A percentile compares a stretch with the other conserved stretches of the same genome.
phyloP scores from a whole-genome alignment of 1,140 invertebrate genomes.

The Drosophila kepulauana region DNA sequence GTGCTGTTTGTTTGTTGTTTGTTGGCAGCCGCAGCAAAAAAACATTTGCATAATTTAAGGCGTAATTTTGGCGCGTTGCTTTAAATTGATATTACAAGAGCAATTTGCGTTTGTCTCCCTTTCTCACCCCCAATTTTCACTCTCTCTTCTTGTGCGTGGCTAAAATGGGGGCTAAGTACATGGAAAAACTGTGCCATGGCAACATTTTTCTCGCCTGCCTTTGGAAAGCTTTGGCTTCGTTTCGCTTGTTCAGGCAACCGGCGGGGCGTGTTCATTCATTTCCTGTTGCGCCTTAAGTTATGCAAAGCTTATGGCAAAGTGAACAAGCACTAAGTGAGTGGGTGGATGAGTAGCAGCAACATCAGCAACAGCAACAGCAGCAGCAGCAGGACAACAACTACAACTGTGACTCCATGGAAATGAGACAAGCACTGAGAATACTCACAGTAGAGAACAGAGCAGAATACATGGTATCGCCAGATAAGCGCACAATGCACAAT shows the following conservation, averaged over 20 bases:
- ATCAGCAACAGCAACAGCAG: conserved; percentile 2
- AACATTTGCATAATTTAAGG: conserved; percentile 72
- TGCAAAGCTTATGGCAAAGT: conserved; percentile 76
- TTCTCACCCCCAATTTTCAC: neutral
- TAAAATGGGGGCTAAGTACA: conserved; percentile 50
- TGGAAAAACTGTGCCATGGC: conserved; percentile 70
- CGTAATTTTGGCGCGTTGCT: conserved; percentile 65
- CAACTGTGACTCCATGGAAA: conserved; percentile 24
- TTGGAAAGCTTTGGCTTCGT: conserved; percentile 25
- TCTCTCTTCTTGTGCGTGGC: neutral
- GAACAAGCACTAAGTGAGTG: conserved; percentile 50
- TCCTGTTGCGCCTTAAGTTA: conserved; percentile 77
- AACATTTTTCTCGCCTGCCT: conserved; percentile 51
- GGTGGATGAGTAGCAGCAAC: conserved; percentile 13
- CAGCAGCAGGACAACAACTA: conserved; percentile 7
- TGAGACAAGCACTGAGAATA: conserved; percentile 29
- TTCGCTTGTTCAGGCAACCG: conserved; percentile 50
- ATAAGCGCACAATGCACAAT: conserved; percentile 20
- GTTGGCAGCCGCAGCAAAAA: conserved; percentile 31
- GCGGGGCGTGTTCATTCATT: conserved; percentile 69
- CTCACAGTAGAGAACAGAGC: conserved; percentile 2
- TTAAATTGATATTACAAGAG: conserved; percentile 76
- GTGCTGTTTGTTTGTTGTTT: conserved; percentile 18
- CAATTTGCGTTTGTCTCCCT: conserved; percentile 58
- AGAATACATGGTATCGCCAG: conserved; percentile 22